Conservation (phyloP, 2,797 vertebrate species). For the Takifugu ocellatus region DNA sequence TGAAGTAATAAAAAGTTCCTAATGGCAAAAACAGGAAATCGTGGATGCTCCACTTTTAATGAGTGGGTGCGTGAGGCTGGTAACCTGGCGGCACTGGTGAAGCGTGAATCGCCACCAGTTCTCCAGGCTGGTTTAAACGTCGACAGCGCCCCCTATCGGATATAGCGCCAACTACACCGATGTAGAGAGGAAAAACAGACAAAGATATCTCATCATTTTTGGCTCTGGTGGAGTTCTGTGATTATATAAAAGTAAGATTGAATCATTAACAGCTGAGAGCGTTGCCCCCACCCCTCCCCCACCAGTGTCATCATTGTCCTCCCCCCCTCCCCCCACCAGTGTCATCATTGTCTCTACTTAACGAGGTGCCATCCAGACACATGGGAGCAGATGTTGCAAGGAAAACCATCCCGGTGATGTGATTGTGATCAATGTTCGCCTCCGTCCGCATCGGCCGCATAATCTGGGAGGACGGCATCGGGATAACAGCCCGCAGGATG, state of each 20-base stretch:
- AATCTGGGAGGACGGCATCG: slow-evolving; percentile 67
- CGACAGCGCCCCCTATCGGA: neutral
- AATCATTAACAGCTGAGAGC: too few species aligned
- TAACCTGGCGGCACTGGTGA: too few species aligned
- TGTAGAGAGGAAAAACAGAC: too few species aligned
- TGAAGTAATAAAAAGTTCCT: too few species aligned
- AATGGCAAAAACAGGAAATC: too few species aligned
- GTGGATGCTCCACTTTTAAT: too few species aligned
- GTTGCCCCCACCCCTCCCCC: too few species aligned
- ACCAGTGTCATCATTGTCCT: neutral
- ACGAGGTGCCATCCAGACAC: slow-evolving; percentile 64
- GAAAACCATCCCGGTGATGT: slow-evolving; percentile 62
- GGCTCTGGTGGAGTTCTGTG: too few species aligned
- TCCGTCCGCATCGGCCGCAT: slow-evolving; percentile 43
- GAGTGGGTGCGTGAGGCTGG: too few species aligned
- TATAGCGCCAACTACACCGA: too few species aligned
- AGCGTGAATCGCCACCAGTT: neutral
- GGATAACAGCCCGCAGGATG: slow-evolving; percentile 74
- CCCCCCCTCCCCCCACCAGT: slow-evolving; percentile 39
- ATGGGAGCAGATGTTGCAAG: slow-evolving; percentile 72
- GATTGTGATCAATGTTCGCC: slow-evolving; percentile 69
- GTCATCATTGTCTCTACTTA: slow-evolving; percentile 64
- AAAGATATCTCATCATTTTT: too few species aligned
- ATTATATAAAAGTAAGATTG: too few species aligned
- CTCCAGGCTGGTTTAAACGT: neutral